Evolutionary conservation across 2,888 invertebrate species (phyloP), one percentile per base, ranked within the genome.

Genomic region (Linyphia triangularis): DNA sequence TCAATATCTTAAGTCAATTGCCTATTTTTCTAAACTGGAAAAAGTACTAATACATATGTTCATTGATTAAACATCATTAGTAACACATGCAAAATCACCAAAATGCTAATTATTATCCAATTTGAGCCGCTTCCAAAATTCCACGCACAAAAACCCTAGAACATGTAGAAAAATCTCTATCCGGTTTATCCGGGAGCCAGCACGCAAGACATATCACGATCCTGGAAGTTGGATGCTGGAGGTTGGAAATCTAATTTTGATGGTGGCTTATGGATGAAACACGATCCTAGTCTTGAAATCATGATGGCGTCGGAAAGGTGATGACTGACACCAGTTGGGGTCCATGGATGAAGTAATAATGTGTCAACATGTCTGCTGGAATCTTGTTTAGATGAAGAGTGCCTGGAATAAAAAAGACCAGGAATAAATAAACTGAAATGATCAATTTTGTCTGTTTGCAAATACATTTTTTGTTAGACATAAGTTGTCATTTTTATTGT

Each of bases 141-240:
- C n/a, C n/a, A n/a, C n/a, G 33, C 33, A 33, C 33, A 33, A 33
- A 33, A 33, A 6, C 33, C 9, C 4, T 33, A 6, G 5, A 33
- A 33, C n/a, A n/a, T n/a, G n/a, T 9, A 33, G 33, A 9, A 33
- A 33, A 33, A 9, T 4, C 33, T 6, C 33, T 6, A 33, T 33
- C 33, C 33, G 33, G 33, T 33, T 77, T 77, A 77, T 77, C 77
- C 77, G 6, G 77, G 77, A 0, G 77, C 77, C 24, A 77, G 37
- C 9, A 40, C 26, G 10, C 59, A 70, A n/a, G 24, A 13, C 77
- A 77, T 37, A 16, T 22, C 77, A 40, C 16, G 33, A 24, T 77
- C 63, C 22, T 16, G 40, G 28, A 13, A 77, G 24, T 40, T 9
- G 37, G 9, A 61, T 19, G 7, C 63, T 40, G 16, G 1, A n/a